Percentiles rank a stretch among this genome's conserved stretches.
These are phyloP conservation scores for Dorcus parallelipipedus DNA, from an alignment of 2,888 invertebrate genomes.

Conservation along the genomic window DNA sequence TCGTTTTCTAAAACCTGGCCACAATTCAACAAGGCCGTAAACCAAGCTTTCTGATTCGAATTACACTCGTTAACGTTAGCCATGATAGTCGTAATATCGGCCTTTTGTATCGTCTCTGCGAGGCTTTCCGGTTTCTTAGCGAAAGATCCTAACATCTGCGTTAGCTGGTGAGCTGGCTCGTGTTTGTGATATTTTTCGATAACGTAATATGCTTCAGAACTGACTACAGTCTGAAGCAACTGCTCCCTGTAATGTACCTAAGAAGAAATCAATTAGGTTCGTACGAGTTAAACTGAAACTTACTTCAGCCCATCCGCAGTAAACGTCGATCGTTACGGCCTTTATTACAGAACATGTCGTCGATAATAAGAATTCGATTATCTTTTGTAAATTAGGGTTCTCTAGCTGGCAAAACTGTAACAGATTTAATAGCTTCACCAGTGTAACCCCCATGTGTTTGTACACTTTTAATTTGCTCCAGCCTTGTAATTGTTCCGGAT, in stretches of 20 bases:
- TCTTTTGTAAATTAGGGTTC: conserved; percentile 23
- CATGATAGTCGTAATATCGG: conserved; percentile 37
- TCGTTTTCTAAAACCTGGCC: conserved; percentile 34
- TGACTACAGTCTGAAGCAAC: conserved; percentile 37
- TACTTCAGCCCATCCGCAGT: conserved; percentile 44
- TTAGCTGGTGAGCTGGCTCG: conserved; percentile 34
- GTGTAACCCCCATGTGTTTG: conserved; percentile 37
- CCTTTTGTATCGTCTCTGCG: conserved; percentile 36
- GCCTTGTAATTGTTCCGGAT: conserved; percentile 28
- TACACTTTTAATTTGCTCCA: conserved; percentile 31
- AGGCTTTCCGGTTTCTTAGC: conserved; percentile 42
- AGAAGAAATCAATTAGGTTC: neutral
- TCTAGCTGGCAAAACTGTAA: conserved; percentile 26
- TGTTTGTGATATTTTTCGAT: conserved; percentile 38
- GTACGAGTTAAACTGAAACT: neutral
- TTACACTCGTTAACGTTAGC: conserved; percentile 35
- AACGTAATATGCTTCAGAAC: conserved; percentile 37
- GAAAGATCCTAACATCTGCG: conserved; percentile 35
- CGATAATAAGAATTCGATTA: conserved; percentile 31
- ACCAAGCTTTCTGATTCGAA: conserved; percentile 40
- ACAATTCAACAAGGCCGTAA: conserved; percentile 35
- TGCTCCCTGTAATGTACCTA: conserved; percentile 34
- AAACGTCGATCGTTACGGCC: conserved; percentile 40
- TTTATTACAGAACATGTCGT: conserved; percentile 31
- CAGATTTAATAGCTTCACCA: conserved; percentile 36